These are phyloP conservation scores for Hypomesus transpacificus DNA, from an alignment of 2,113 vertebrate species.

Conservation along the genomic window DNA sequence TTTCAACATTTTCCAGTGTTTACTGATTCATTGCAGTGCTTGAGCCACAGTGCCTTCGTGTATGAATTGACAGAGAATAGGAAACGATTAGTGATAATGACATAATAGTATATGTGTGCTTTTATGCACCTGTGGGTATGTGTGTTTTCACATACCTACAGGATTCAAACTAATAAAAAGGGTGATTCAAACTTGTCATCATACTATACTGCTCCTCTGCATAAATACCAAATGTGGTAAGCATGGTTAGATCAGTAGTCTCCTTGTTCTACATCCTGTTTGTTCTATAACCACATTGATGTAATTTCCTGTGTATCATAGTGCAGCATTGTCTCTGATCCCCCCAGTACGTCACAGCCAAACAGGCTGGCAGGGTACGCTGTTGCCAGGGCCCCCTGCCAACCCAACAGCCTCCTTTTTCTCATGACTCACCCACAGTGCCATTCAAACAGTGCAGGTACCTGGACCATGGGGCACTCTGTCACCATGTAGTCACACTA, in stretches of 20 bases:
- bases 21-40: slow-evolving; percentile 29
- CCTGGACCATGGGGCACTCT: slow-evolving; percentile 46
- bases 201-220: too few species aligned
- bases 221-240: too few species aligned
- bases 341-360: slow-evolving; percentile 23
- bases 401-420: slow-evolving; percentile 51
- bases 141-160: background rate
- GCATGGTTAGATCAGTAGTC: too few species aligned
- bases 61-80: too few species aligned
- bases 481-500: slow-evolving; percentile 38
- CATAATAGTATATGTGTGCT: background rate
- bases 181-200: too few species aligned
- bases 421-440: slow-evolving; percentile 55
- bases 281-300: too few species aligned
- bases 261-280: too few species aligned
- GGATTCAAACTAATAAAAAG: too few species aligned
- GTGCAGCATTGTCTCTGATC: too few species aligned
- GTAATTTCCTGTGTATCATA: too few species aligned
- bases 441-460: slow-evolving; percentile 49
- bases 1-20: slow-evolving; percentile 12
- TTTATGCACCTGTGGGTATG: background rate
- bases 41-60: too few species aligned
- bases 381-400: slow-evolving; percentile 30
- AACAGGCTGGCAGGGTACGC: slow-evolving; percentile 30
- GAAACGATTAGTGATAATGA: too few species aligned